Evolutionary conservation across 2,888 invertebrate genomes (phyloP).

Genomic region (Metallyticus violacea): DNA sequence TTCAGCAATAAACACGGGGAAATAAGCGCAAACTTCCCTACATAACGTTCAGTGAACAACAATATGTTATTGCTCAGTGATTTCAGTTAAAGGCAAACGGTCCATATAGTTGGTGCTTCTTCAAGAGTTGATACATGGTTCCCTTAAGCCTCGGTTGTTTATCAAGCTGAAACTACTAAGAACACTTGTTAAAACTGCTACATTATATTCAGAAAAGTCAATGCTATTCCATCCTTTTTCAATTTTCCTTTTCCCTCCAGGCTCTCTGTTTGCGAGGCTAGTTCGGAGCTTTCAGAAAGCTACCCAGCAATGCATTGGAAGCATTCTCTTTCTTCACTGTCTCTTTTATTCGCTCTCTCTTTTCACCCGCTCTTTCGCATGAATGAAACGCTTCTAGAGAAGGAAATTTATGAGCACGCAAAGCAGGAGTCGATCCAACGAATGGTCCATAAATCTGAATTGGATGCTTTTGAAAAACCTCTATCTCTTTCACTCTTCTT

Average conservation of each 20-base stretch:
- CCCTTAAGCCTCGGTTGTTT: too few species aligned
- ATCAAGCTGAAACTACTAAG: background rate
- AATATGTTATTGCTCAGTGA: too few species aligned
- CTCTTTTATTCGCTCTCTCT: background rate
- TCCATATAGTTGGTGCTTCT: too few species aligned
- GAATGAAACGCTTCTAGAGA: background rate
- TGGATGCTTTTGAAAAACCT: background rate
- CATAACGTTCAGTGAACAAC: too few species aligned
- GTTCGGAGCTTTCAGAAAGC: background rate
- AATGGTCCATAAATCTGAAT: slow-evolving; percentile 12
- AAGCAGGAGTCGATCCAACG: slow-evolving; percentile 8
- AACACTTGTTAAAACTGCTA: background rate
- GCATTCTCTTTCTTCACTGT: background rate
- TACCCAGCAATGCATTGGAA: background rate
- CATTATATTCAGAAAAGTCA: background rate
- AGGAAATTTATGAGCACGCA: background rate
- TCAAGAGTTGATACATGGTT: too few species aligned
- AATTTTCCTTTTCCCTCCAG: too few species aligned
- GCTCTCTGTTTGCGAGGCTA: too few species aligned
- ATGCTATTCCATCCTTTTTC: background rate
- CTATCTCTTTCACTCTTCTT: background rate
- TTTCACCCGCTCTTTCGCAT: background rate
- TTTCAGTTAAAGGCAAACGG: too few species aligned
- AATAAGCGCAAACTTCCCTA: too few species aligned
- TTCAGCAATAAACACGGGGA: too few species aligned